Conservation (phyloP, 1,140 invertebrate genomes). For the Tetragonula clypearis region DNA sequence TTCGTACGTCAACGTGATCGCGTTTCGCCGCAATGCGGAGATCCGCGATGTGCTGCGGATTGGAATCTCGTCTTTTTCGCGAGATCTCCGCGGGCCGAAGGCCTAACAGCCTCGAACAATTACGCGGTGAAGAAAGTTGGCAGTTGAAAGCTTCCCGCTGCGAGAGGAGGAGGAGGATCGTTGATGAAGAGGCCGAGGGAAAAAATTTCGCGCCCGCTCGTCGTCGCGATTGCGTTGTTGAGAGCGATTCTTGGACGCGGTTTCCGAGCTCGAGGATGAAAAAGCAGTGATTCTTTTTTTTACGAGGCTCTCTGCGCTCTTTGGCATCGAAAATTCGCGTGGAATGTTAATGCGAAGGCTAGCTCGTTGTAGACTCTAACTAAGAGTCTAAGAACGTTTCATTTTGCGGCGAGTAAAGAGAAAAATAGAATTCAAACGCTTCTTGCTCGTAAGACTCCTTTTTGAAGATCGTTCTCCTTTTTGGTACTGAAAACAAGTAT, state of each 20-base stretch:
- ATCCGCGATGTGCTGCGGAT: conserved; percentile 1
- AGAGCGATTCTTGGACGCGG: conserved; percentile 15
- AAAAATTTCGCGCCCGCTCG: conserved; percentile 31
- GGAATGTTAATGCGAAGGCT: too few species aligned
- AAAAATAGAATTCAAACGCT: too few species aligned
- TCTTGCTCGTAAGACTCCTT: too few species aligned
- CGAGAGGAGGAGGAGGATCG: conserved; percentile 32
- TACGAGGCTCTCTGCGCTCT: too few species aligned
- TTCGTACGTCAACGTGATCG: conserved; percentile 32
- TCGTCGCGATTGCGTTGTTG: not conserved
- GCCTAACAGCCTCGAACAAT: conserved; percentile 41
- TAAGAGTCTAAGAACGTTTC: too few species aligned
- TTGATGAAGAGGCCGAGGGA: conserved; percentile 11
- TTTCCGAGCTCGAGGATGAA: not conserved
- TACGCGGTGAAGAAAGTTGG: conserved; percentile 63
- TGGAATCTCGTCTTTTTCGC: conserved; percentile 37
- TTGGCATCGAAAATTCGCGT: too few species aligned
- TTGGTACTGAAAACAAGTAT: too few species aligned
- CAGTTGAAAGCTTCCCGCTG: conserved; percentile 10
- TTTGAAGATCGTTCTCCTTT: not conserved
- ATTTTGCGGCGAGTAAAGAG: too few species aligned
- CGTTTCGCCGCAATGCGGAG: conserved; percentile 32
- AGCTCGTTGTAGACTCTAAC: too few species aligned
- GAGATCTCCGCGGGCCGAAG: conserved; percentile 29
- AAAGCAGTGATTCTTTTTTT: not conserved